phyloP scores from a whole-genome alignment of 2,113 vertebrate species.

The Aspidoscelis tigris region DNA sequence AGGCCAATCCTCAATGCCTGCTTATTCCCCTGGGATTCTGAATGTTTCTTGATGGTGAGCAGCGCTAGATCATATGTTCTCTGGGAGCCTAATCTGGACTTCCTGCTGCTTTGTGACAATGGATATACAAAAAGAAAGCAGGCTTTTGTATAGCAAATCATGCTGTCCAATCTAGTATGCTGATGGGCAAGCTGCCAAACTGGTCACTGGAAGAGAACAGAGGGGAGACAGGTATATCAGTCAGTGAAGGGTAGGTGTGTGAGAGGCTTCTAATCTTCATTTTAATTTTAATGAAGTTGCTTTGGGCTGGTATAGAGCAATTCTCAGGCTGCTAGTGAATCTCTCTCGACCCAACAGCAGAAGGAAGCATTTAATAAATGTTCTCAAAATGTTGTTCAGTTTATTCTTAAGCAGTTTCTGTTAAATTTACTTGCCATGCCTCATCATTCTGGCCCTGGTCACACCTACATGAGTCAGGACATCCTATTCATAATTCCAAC shows the following conservation, averaged over 20 bases:
- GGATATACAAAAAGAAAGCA: too few species aligned
- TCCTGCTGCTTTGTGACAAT: too few species aligned
- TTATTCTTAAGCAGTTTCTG: background rate
- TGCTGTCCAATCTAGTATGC: too few species aligned
- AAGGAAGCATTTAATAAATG: background rate
- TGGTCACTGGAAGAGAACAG: background rate
- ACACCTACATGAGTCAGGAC: too few species aligned
- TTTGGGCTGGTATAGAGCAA: background rate
- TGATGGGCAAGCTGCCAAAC: background rate
- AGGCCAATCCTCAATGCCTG: too few species aligned
- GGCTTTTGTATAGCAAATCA: too few species aligned
- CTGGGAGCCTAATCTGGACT: too few species aligned
- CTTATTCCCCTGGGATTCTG: background rate
- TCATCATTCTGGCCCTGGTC: too few species aligned
- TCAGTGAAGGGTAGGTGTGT: too few species aligned
- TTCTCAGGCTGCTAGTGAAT: background rate
- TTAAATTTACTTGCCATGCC: background rate
- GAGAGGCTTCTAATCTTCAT: background rate
- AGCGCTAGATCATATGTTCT: too few species aligned
- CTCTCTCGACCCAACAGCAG: background rate
- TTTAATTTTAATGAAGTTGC: background rate
- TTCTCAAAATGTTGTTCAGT: background rate
- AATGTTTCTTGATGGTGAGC: constrained; percentile 34
- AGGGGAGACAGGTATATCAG: too few species aligned
- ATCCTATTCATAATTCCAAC: too few species aligned